These are phyloP conservation scores for Proteles cristata DNA, from an alignment of 2,113 vertebrate genomes.

Conservation along the genomic window DNA sequence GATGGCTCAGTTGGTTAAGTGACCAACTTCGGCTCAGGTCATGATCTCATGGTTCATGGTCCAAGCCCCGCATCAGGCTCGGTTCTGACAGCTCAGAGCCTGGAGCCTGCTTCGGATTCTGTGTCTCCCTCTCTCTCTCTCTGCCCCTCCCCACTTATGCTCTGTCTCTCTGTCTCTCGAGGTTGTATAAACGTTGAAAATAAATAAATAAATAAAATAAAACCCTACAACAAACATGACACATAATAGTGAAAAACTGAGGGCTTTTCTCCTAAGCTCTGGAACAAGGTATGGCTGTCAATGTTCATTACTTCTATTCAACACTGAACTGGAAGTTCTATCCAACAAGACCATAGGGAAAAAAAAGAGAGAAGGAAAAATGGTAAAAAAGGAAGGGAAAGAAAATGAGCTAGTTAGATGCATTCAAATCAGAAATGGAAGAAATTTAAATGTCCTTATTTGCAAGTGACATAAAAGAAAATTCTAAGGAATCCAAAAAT, in stretches of 20 bases:
- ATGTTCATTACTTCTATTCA: not conserved
- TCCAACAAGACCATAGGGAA: not conserved
- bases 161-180: too few species aligned
- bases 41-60: too few species aligned
- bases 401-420: not conserved
- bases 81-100: too few species aligned
- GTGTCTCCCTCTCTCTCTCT: too few species aligned
- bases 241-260: not conserved
- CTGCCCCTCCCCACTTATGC: too few species aligned
- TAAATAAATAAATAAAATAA: too few species aligned
- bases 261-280: not conserved
- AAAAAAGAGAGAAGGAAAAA: not conserved
- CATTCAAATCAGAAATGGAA: not conserved
- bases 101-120: too few species aligned
- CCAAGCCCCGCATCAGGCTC: too few species aligned
- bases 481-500: not conserved
- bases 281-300: not conserved
- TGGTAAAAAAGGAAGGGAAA: not conserved
- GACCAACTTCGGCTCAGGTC: too few species aligned
- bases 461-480: not conserved
- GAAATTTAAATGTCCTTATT: not conserved
- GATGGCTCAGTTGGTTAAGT: too few species aligned
- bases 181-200: too few species aligned
- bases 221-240: not conserved
- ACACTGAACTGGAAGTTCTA: not conserved